Evolutionary conservation across 2,797 vertebrate genomes (phyloP).

Genomic region (Gallinago stenura): DNA sequence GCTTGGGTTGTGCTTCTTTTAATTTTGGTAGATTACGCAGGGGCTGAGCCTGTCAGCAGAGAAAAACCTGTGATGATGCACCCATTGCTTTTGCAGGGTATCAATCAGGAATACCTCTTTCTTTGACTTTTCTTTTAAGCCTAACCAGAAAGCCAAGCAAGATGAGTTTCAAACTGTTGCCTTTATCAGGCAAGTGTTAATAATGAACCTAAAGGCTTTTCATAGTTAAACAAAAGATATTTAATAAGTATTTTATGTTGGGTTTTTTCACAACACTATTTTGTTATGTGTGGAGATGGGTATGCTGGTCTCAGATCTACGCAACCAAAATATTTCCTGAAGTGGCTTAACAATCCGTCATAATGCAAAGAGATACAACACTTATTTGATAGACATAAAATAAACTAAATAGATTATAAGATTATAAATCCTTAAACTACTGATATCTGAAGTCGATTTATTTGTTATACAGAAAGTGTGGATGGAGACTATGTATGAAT

Average conservation of each 20-base stretch:
- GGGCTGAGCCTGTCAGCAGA: neutral
- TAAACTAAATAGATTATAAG: neutral
- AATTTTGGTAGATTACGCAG: neutral
- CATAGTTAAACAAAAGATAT: neutral
- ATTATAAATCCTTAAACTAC: neutral
- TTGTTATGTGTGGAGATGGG: neutral
- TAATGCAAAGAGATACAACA: neutral
- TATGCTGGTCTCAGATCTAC: neutral
- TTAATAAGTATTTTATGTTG: neutral
- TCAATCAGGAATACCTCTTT: neutral
- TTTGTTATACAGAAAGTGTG: neutral
- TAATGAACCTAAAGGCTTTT: neutral
- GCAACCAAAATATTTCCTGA: neutral
- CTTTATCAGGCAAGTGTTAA: neutral
- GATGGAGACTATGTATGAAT: neutral
- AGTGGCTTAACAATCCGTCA: neutral
- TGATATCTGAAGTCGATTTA: neutral
- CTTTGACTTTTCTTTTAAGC: neutral
- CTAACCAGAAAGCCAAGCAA: neutral
- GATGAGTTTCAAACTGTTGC: neutral
- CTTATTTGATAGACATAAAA: neutral
- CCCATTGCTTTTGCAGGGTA: neutral
- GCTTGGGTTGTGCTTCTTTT: neutral
- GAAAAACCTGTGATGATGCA: neutral
- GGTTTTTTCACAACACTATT: neutral